These are phyloP conservation scores for Cryptotis parvus DNA, from an alignment of 2,113 vertebrate species.

Conservation along the genomic window DNA sequence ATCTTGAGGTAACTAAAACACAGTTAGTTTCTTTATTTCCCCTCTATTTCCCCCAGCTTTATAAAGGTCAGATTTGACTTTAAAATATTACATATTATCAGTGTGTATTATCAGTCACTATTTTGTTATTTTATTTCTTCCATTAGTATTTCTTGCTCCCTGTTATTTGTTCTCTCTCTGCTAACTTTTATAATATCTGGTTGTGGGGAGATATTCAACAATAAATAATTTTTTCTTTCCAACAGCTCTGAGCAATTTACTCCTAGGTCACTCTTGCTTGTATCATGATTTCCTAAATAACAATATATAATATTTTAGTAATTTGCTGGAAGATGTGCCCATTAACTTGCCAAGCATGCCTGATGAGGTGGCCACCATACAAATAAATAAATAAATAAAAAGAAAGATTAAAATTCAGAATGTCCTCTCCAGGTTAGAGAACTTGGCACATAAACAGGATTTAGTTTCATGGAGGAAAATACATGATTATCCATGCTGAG, in stretches of 20 bases:
- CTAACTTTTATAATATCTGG: conserved; percentile 33
- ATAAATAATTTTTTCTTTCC: not conserved
- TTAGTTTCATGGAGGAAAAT: conserved; percentile 53
- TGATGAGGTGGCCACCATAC: not conserved
- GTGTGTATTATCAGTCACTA: not conserved
- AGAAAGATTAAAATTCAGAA: conserved; percentile 54
- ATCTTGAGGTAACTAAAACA: not conserved
- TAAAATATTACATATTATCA: conserved; percentile 18
- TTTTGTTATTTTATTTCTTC: not conserved
- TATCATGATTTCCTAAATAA: conserved; percentile 38
- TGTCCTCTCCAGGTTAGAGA: conserved; percentile 39
- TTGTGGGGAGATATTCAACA: not conserved
- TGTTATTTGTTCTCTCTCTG: conserved; percentile 39
- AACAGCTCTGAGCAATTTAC: not conserved
- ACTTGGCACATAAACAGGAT: conserved; percentile 31
- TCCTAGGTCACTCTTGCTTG: not conserved
- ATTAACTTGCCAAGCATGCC: conserved; percentile 39
- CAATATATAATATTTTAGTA: not conserved
- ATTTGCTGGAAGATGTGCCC: not conserved
- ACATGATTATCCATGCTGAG: not conserved
- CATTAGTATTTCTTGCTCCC: not conserved
- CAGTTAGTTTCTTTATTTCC: conserved; percentile 32
- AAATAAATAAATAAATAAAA: not conserved
- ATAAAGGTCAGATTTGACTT: not conserved
- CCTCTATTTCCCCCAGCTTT: not conserved